These are phyloP conservation scores for Tragulus kanchil DNA, from an alignment of 2,113 vertebrate species.

Conservation along the genomic window DNA sequence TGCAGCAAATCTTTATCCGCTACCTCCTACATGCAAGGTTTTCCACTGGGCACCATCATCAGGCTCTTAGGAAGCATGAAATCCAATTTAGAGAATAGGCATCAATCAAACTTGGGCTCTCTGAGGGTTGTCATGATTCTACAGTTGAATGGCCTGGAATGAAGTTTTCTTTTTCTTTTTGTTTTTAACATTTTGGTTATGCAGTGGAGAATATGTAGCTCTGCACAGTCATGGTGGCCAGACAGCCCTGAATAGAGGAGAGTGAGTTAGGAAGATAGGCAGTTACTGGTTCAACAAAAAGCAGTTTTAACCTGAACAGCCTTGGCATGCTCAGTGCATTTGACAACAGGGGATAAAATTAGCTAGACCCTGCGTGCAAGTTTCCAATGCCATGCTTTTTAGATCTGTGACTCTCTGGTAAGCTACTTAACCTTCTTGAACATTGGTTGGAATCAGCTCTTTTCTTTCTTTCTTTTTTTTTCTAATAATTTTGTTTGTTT, in stretches of 20 bases:
- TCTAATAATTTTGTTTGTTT: too few relatives aligned
- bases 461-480: not conserved
- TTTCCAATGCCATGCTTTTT: not conserved
- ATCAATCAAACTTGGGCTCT: not conserved
- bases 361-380: too few relatives aligned
- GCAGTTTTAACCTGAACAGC: not conserved
- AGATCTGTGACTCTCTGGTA: not conserved
- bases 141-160: not conserved
- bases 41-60: not conserved
- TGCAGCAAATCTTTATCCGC: not conserved
- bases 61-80: not conserved
- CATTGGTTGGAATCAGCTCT: not conserved
- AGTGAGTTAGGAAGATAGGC: not conserved
- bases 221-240: not conserved
- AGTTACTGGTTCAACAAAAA: not conserved
- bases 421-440: not conserved
- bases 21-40: not conserved
- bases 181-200: not conserved
- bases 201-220: not conserved
- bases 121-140: not conserved
- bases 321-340: rapidly evolving
- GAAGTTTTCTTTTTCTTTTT: not conserved
- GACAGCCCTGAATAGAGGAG: not conserved
- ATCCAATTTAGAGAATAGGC: not conserved
- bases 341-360: not conserved